These are phyloP conservation scores for Linepithema humile DNA, from an alignment of 1,140 invertebrate genomes.

Conservation along the genomic window DNA sequence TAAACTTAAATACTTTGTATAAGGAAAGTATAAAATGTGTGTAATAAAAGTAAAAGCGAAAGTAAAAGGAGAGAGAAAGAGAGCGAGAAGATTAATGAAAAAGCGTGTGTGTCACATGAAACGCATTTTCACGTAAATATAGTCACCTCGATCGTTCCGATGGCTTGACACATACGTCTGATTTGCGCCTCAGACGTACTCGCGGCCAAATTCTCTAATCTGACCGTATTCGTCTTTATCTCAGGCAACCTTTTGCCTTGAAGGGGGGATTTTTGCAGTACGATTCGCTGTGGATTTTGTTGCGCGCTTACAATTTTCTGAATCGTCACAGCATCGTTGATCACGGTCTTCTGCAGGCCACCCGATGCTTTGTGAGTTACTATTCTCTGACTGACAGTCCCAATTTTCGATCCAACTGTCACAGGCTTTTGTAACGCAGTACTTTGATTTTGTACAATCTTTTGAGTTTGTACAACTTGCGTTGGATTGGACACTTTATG, in stretches of 20 bases:
- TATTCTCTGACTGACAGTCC: constrained; percentile 38
- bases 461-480: neutral
- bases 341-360: constrained; percentile 56
- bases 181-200: constrained; percentile 84
- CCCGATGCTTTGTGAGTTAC: constrained; percentile 33
- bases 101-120: constrained; percentile 32
- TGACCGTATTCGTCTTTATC: constrained; percentile 82
- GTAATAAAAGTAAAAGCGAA: neutral
- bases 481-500: constrained; percentile 29
- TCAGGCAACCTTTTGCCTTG: constrained; percentile 65
- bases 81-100: constrained; percentile 30
- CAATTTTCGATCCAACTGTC: constrained; percentile 16
- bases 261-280: constrained; percentile 77
- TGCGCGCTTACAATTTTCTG: constrained; percentile 65
- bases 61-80: too few species aligned
- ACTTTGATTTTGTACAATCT: constrained; percentile 4
- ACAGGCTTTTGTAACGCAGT: constrained; percentile 37
- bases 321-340: constrained; percentile 39
- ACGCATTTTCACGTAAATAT: constrained; percentile 74
- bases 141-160: constrained; percentile 86
- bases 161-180: constrained; percentile 84
- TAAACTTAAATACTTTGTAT: neutral
- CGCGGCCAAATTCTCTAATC: constrained; percentile 85
- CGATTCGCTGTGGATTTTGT: constrained; percentile 79
- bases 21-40: too few species aligned